Conservation (phyloP, 1,140 invertebrate genomes). For the fruit fly (Drosophila melanogaster) region DNA sequence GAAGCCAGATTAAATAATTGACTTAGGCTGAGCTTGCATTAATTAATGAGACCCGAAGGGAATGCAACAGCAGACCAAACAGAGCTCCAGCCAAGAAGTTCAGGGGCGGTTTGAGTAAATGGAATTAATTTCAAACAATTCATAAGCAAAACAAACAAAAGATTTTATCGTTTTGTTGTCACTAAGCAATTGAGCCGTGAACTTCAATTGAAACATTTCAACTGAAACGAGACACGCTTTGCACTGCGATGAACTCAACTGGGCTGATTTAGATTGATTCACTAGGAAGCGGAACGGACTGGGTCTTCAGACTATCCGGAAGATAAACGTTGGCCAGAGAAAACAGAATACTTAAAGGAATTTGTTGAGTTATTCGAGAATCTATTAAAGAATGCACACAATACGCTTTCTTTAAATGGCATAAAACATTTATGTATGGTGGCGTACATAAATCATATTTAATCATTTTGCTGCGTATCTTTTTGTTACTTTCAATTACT, state of each 20-base stretch:
- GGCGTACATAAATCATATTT: too few relatives aligned
- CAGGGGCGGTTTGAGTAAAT: conserved; percentile 15
- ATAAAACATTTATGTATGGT: not conserved
- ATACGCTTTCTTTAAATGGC: not conserved
- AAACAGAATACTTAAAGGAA: conserved; percentile 8
- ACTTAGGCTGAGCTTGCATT: conserved; percentile 38
- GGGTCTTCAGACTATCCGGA: conserved; percentile 9
- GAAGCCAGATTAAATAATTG: conserved; percentile 18
- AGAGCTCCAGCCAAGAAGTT: conserved; percentile 6
- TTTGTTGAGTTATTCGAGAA: not conserved
- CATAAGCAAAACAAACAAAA: conserved; percentile 58
- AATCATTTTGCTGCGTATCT: too few relatives aligned
- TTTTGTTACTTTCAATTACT: not conserved
- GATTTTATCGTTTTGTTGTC: conserved; percentile 48
- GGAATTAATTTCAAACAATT: conserved; percentile 59
- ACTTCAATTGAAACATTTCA: conserved; percentile 66
- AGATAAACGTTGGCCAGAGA: conserved; percentile 4
- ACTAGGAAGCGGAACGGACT: conserved; percentile 47
- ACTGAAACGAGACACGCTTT: conserved; percentile 16
- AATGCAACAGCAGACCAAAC: conserved; percentile 8
- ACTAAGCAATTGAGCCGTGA: conserved; percentile 71
- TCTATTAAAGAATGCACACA: not conserved
- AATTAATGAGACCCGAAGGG: conserved; percentile 19
- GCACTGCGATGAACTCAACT: conserved; percentile 30
- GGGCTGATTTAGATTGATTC: conserved; percentile 34